Conservation (phyloP, 92 coral and sea anemone species). For the Phenganax subtilis region DNA sequence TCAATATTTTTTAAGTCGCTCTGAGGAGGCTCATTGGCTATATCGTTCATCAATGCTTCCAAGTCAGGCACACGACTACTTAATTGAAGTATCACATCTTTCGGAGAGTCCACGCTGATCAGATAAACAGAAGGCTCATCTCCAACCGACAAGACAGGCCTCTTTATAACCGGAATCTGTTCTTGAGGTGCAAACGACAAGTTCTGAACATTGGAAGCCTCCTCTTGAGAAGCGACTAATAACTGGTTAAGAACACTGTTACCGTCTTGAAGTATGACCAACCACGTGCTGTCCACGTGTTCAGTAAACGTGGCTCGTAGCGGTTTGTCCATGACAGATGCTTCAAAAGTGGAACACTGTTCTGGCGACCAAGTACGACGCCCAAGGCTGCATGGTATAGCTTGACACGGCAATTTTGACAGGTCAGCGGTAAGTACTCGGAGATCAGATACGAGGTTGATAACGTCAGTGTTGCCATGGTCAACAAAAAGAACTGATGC, state of each 20-base stretch:
- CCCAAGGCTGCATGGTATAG: conserved; percentile 64
- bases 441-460: conserved; percentile 25
- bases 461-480: conserved; percentile 63
- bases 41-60: conserved; percentile 60
- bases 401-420: conserved; percentile 53
- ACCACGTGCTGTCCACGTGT: conserved; percentile 58
- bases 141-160: background rate
- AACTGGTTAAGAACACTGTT: conserved; percentile 43
- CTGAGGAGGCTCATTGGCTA: conserved; percentile 49
- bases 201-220: conserved; percentile 27
- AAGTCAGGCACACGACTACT: conserved; percentile 55
- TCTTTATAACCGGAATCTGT: background rate
- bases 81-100: conserved; percentile 66
- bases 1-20: conserved; percentile 19
- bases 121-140: conserved; percentile 24
- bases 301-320: conserved; percentile 66
- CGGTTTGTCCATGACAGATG: conserved; percentile 60
- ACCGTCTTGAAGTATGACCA: conserved; percentile 59
- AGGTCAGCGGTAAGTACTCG: conserved; percentile 50
- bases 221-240: background rate
- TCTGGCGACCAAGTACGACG: conserved; percentile 50
- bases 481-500: conserved; percentile 56
- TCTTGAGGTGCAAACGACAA: conserved; percentile 16
- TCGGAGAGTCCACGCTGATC: conserved; percentile 54
- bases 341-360: conserved; percentile 60